phyloP scores from a whole-genome alignment of 2,797 vertebrate genomes.

The Mormyrus proboscirostris region DNA sequence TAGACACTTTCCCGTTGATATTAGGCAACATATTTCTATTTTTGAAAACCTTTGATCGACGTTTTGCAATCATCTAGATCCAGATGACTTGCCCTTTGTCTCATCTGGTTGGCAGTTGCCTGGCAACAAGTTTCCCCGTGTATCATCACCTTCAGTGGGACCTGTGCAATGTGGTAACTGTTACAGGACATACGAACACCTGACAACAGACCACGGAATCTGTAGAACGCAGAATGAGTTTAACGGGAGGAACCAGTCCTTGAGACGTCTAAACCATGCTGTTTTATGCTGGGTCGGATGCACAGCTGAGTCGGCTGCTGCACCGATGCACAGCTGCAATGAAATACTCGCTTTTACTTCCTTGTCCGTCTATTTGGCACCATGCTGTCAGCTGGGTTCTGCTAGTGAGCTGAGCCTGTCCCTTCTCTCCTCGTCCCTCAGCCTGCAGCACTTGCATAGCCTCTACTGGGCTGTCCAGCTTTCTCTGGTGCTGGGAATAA shows the following conservation, averaged over 20 bases:
- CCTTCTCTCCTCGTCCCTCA: slow-evolving; percentile 59
- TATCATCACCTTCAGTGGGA: neutral
- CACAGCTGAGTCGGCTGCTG: neutral
- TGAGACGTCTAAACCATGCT: neutral
- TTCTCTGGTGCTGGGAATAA: slow-evolving; percentile 17
- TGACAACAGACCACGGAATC: neutral
- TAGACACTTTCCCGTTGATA: neutral
- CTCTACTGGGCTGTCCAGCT: slow-evolving; percentile 37
- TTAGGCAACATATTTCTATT: neutral
- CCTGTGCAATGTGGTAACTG: neutral
- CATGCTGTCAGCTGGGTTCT: slow-evolving; percentile 60
- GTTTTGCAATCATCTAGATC: neutral
- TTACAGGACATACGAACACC: neutral
- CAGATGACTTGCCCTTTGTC: neutral
- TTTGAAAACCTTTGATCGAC: neutral
- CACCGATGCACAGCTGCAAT: slow-evolving; percentile 19
- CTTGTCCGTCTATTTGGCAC: slow-evolving; percentile 45
- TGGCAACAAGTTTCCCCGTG: neutral
- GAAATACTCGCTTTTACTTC: slow-evolving; percentile 37
- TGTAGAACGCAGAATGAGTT: neutral
- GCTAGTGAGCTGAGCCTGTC: slow-evolving; percentile 60
- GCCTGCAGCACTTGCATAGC: slow-evolving; percentile 53
- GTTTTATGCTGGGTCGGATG: neutral
- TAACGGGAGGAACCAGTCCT: neutral
- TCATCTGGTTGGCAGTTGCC: neutral